Percentiles rank a stretch among this genome's conserved stretches.
Evolutionary conservation across 35 echinoderm and acorn worm species (phyloP).

Genomic region (Lytechinus variegatus): DNA sequence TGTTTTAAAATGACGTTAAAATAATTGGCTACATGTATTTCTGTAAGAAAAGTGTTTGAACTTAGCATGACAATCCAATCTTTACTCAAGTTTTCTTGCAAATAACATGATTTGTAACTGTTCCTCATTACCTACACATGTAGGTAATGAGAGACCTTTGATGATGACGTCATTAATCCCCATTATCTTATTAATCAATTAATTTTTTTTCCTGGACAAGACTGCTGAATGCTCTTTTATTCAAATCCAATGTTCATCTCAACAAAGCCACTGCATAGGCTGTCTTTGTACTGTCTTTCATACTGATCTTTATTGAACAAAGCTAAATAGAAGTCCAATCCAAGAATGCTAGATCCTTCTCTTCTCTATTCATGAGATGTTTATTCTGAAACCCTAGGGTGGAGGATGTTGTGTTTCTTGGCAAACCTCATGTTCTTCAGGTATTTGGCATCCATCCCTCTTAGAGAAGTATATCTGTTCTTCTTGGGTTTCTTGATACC

Average conservation of each 20-base stretch:
- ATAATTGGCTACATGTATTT: no score
- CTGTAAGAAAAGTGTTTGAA: no score
- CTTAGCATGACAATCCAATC: no score
- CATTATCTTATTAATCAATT: no score
- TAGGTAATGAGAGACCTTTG: no score
- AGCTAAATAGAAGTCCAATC: background rate
- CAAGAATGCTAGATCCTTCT: slow-evolving; percentile 19
- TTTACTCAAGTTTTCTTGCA: no score
- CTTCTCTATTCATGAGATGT: slow-evolving; percentile 37
- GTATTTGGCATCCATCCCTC: slow-evolving; percentile 87
- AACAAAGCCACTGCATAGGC: background rate
- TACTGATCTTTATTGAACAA: background rate
- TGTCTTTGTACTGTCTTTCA: background rate
- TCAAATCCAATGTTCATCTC: background rate
- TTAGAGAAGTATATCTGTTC: slow-evolving; percentile 65
- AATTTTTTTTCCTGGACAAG: background rate
- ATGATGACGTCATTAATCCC: no score
- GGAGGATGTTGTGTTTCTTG: slow-evolving; percentile 84
- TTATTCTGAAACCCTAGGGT: slow-evolving; percentile 65
- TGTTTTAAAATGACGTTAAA: no score
- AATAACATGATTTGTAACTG: no score
- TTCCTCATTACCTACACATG: no score
- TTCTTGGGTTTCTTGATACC: slow-evolving; percentile 85
- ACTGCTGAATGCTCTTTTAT: background rate
- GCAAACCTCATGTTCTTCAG: slow-evolving; percentile 91